These are phyloP conservation scores for Leucoraja erinaceus DNA, from an alignment of 2,113 vertebrate genomes.

Conservation along the genomic window DNA sequence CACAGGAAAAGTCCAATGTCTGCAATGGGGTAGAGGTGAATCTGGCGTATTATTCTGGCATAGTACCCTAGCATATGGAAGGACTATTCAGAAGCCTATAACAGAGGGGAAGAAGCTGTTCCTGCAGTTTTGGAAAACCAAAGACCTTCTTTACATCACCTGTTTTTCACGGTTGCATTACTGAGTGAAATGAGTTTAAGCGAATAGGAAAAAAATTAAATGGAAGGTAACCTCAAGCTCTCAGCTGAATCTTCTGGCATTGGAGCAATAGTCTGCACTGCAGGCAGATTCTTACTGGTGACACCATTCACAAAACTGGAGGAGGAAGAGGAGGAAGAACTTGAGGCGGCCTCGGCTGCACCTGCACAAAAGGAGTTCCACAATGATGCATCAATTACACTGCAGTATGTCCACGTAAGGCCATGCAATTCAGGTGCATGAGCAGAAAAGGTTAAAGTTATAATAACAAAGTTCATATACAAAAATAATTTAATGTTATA, in stretches of 20 bases:
- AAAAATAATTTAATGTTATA: background rate
- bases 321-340: constrained; percentile 84
- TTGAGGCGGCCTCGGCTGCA: constrained; percentile 74
- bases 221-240: constrained; percentile 76
- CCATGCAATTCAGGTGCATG: background rate
- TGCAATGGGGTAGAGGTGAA: too few species aligned
- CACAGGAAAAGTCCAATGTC: too few species aligned
- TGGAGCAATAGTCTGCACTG: constrained; percentile 90
- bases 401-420: background rate
- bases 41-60: too few species aligned
- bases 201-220: constrained; percentile 29
- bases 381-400: background rate
- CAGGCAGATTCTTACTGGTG: constrained; percentile 96
- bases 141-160: background rate
- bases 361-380: constrained; percentile 56
- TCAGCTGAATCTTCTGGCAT: constrained; percentile 95
- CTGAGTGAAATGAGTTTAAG: constrained; percentile 38
- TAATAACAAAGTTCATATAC: background rate
- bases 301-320: constrained; percentile 97
- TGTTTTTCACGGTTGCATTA: background rate
- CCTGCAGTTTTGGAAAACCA: background rate
- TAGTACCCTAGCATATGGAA: too few species aligned
- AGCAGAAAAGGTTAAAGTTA: background rate
- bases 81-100: too few species aligned
- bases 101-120: too few species aligned